Evolutionary conservation across 2,888 invertebrate species (phyloP).

Genomic region (Polydrusus cervinus): DNA sequence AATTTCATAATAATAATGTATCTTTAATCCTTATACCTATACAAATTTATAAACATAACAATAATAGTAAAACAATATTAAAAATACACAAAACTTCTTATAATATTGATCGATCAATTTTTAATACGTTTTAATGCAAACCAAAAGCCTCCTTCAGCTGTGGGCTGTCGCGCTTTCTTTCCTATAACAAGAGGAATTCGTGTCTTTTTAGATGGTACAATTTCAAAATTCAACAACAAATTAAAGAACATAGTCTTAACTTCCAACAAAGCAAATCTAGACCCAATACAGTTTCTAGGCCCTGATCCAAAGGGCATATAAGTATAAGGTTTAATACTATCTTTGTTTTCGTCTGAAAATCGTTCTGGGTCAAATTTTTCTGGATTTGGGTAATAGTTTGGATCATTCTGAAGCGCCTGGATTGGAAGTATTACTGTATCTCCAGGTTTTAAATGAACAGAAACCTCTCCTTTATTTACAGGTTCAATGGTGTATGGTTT

Average conservation of each 20-base stretch:
- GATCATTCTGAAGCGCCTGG: constrained; percentile 61
- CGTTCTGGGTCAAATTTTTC: constrained; percentile 61
- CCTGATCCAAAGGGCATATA: constrained; percentile 70
- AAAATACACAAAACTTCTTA: background rate
- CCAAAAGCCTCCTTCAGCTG: constrained; percentile 62
- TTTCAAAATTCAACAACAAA: constrained; percentile 61
- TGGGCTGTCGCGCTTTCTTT: background rate
- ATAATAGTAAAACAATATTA: constrained; percentile 58
- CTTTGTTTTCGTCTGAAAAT: constrained; percentile 71
- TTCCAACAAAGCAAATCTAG: constrained; percentile 63
- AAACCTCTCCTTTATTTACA: constrained; percentile 34
- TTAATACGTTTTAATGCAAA: constrained; percentile 58
- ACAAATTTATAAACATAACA: no score
- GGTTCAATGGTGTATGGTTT: constrained; percentile 69
- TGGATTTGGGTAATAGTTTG: constrained; percentile 60
- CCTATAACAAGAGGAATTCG: constrained; percentile 58
- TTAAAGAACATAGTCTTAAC: constrained; percentile 52
- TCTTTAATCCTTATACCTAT: no score
- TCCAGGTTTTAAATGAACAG: constrained; percentile 58
- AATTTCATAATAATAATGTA: no score
- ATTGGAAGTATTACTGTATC: constrained; percentile 63
- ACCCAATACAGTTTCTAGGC: constrained; percentile 77
- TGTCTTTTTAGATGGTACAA: constrained; percentile 62
- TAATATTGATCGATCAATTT: constrained; percentile 1
- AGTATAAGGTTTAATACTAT: constrained; percentile 70